phyloP scores from a whole-genome alignment of 2,797 vertebrate species.

The Scarus forsteni region DNA sequence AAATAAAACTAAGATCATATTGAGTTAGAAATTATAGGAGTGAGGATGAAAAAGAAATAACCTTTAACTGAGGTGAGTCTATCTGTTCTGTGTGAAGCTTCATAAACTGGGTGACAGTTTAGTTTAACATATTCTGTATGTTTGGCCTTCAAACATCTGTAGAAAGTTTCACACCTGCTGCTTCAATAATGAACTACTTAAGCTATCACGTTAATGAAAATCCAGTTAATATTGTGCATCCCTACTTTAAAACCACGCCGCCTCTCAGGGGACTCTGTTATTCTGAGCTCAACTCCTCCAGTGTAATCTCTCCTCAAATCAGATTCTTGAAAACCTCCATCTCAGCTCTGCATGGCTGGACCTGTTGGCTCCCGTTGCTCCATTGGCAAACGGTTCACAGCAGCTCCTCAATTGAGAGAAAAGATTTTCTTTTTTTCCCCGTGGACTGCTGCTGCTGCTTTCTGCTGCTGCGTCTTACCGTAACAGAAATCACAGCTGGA shows the following conservation, averaged over 20 bases:
- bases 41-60: no score
- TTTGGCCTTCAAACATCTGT: no score
- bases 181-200: no score
- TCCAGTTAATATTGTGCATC: no score
- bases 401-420: constrained; percentile 67
- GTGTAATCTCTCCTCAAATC: constrained; percentile 58
- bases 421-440: constrained; percentile 29
- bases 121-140: no score
- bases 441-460: constrained; percentile 42
- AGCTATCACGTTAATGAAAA: no score
- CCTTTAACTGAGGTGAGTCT: no score
- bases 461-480: constrained; percentile 82
- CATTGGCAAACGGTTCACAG: constrained; percentile 76
- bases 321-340: constrained; percentile 54
- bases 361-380: constrained; percentile 74
- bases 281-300: constrained; percentile 38
- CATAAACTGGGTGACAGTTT: no score
- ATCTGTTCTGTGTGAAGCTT: no score
- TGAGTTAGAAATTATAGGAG: no score
- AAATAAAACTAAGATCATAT: no score
- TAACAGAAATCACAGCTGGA: constrained; percentile 97
- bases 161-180: no score
- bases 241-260: constrained; percentile 8
- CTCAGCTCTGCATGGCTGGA: constrained; percentile 64
- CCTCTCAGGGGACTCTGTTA: constrained; percentile 13